These are phyloP conservation scores for cat (Felis catus) DNA, from an alignment of 2,113 vertebrate genomes.

Conservation along the genomic window F.catus_Fca126_mat1.0 CM031418.1:35805001-35805500, in stretches of 20 bases:
- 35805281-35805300: not conserved
- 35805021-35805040: not conserved
- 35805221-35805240: not conserved
- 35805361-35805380: not conserved
- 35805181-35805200: not conserved
- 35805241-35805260: not conserved
- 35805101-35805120: conserved; percentile 19
- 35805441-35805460: not conserved
- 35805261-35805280: not conserved
- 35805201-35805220: conserved; percentile 36
- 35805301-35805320: not conserved
- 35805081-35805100: not conserved
- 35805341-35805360: not conserved
- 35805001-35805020: not conserved
- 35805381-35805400: not conserved
- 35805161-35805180: conserved; percentile 12
- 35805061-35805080: not conserved
- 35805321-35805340: not conserved
- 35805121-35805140: not conserved
- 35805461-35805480: not conserved
- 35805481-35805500: not conserved
- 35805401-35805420: conserved; percentile 43
- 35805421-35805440: not conserved
- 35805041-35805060: not conserved
- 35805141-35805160: not conserved